These are phyloP conservation scores for Poeciliopsis gracilis DNA, from an alignment of 2,797 vertebrate species.

Conservation along the genomic window DNA sequence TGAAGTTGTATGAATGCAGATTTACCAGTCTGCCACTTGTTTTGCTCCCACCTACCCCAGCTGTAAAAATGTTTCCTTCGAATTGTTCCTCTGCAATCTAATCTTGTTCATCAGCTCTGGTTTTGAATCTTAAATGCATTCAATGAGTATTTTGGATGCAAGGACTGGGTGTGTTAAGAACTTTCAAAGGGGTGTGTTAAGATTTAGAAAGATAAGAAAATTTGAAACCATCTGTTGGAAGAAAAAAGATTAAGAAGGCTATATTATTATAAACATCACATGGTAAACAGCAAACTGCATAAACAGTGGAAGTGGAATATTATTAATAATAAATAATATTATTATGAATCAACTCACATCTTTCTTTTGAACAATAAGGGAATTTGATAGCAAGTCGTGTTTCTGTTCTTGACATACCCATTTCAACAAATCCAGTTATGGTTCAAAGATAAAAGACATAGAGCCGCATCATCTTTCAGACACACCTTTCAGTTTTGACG, in stretches of 20 bases:
- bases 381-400: background rate
- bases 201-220: background rate
- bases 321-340: background rate
- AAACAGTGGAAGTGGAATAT: background rate
- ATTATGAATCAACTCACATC: background rate
- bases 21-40: conserved; percentile 62
- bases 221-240: background rate
- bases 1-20: conserved; percentile 60
- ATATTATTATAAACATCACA: background rate
- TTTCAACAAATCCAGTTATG: background rate
- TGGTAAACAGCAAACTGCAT: background rate
- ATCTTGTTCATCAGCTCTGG: background rate
- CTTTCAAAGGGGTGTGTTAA: background rate
- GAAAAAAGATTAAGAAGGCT: background rate
- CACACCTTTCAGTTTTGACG: background rate
- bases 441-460: background rate
- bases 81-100: conserved; percentile 29
- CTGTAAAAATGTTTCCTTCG: conserved; percentile 19
- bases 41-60: conserved; percentile 54
- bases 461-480: background rate
- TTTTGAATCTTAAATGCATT: background rate
- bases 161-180: background rate
- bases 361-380: background rate
- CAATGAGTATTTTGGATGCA: background rate
- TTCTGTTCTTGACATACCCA: background rate